Base-by-base conservation (phyloP, 2,888 invertebrate species). In the Amiota minor region DNA sequence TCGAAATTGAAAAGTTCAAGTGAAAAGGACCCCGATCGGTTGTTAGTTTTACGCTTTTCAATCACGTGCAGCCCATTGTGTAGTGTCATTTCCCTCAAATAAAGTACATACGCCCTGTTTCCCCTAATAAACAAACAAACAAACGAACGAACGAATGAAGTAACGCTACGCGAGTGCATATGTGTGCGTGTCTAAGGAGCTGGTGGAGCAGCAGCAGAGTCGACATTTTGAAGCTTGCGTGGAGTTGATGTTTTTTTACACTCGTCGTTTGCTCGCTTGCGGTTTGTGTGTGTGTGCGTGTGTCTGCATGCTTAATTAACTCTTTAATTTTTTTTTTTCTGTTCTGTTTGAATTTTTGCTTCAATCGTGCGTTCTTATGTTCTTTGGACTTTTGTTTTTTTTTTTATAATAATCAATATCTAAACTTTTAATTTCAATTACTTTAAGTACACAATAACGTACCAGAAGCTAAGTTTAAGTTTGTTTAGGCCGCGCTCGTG, bases 11-110 rank as follows among this genome's bases (percentile, higher is more conserved):
- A 62, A 6, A 62, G 62, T 62, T 23, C 35, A 62, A 35, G 62
- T 62, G 62, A 62, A 35, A 62, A 62, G 45, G 62, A 62, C 23
- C 8, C 62, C 45, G 62, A 45, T 62, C n/a, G 62, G 62, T 62
- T 14, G 62, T 10, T 35, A 35, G 45, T 62, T 62, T 62, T 14
- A 12, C 62, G 45, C 11, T 14, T 12, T 45, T 62, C 23, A 35
- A 62, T 62, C 62, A 62, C 62, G 62, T 62, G 62, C 62, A n/a
- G 4, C 23, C 9, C 62, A 59, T 62, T 45, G 35, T 35, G 18
- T 62, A 62, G 62, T 62, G 35, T 35, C 62, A 35, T 35, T 12
- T 16, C 14, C 45, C 18, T 14, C 10, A 59, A 14, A 59, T 45
- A 4, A 35, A 11, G n/a, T 45, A n/a, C 14, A 23, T 12, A 62